Percentiles rank a stretch among this genome's conserved stretches.
Conservation (phyloP, 2,113 vertebrate genomes). For the Dunckerocampus dactyliophorus region DNA sequence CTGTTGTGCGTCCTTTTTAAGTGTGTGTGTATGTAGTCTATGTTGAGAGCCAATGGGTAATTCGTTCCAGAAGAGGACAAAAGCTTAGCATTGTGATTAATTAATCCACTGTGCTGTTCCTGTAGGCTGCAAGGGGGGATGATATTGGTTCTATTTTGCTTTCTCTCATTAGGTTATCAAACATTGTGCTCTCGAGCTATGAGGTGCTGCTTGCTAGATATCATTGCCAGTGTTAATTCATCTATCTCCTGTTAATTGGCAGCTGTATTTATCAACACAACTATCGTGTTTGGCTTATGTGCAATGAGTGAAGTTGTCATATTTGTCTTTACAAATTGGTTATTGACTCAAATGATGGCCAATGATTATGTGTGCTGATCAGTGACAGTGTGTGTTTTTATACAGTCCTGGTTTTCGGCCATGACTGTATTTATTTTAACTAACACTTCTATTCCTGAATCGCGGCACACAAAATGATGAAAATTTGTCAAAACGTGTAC, state of each 20-base stretch:
- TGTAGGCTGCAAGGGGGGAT: slow-evolving; percentile 37
- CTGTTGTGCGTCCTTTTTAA: slow-evolving; percentile 13
- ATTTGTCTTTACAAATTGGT: too few species aligned
- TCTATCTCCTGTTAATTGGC: not conserved
- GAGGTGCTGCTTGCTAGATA: not conserved
- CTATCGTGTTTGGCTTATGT: too few species aligned
- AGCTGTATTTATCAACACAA: not conserved
- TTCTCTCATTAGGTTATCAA: slow-evolving; percentile 25
- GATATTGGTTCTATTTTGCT: slow-evolving; percentile 34
- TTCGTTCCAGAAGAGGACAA: slow-evolving; percentile 70
- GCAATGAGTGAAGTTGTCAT: too few species aligned
- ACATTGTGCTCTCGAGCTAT: not conserved
- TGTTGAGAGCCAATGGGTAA: slow-evolving; percentile 64
- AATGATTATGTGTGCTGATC: too few species aligned
- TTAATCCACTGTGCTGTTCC: slow-evolving; percentile 68
- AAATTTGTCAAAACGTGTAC: too few species aligned
- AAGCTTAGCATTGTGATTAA: slow-evolving; percentile 65
- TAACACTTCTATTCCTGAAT: too few species aligned
- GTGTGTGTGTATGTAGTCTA: slow-evolving; percentile 52
- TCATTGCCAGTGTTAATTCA: not conserved
- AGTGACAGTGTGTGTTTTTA: too few species aligned
- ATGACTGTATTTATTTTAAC: too few species aligned
- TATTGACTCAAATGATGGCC: too few species aligned
- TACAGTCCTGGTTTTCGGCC: too few species aligned
- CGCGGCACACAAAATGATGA: too few species aligned